Conservation (phyloP, 2,797 vertebrate species). For the Hippocampus kuda region DNA sequence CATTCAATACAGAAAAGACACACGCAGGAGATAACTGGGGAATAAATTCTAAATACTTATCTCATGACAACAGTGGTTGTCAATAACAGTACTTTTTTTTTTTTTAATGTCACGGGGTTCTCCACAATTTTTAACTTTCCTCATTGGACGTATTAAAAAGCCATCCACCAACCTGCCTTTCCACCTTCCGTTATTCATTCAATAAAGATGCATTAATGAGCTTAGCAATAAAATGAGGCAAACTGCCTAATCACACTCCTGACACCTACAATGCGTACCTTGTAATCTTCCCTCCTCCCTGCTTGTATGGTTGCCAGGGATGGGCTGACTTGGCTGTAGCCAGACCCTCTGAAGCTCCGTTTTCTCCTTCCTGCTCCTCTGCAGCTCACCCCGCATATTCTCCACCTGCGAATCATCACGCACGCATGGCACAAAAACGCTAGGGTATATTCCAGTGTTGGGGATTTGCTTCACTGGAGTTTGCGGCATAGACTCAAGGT, state of each 20-base stretch:
- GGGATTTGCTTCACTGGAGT: background rate
- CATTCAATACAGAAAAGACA: background rate
- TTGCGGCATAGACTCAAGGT: background rate
- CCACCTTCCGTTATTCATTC: background rate
- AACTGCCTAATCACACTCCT: background rate
- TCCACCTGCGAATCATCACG: constrained; percentile 69
- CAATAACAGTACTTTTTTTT: background rate
- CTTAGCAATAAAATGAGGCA: background rate
- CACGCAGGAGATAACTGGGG: background rate
- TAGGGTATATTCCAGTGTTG: background rate
- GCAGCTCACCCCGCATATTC: constrained; percentile 73
- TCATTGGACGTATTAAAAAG: background rate
- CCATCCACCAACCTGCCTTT: background rate
- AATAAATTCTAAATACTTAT: background rate
- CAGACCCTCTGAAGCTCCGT: constrained; percentile 67
- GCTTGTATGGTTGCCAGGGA: constrained; percentile 19
- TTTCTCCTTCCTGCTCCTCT: constrained; percentile 71
- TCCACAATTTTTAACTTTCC: background rate
- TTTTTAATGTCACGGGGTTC: background rate
- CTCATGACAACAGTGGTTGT: background rate
- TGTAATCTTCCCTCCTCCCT: constrained; percentile 1
- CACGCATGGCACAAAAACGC: constrained; percentile 3
- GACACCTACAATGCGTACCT: background rate
- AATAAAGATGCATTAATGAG: background rate
- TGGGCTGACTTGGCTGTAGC: constrained; percentile 46